These are phyloP conservation scores for Operophtera brumata DNA, from an alignment of 2,888 invertebrate species.

Conservation along the genomic window DNA sequence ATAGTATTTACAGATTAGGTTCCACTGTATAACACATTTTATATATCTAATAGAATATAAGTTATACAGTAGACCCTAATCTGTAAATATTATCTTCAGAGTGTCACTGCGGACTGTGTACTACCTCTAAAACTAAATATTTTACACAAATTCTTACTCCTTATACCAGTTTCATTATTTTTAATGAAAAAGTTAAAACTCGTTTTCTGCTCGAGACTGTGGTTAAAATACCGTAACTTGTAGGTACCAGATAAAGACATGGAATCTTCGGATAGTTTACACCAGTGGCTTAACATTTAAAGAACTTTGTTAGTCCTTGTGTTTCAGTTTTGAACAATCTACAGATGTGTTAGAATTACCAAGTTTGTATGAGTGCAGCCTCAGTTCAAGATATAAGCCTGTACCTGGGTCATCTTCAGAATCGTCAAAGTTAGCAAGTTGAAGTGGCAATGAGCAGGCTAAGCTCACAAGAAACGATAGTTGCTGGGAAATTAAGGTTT, in stretches of 20 bases:
- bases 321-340: constrained; percentile 42
- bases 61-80: too few species aligned
- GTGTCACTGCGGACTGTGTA: too few species aligned
- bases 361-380: not conserved
- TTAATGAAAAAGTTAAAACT: constrained; percentile 13
- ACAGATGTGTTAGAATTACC: constrained; percentile 13
- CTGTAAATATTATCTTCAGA: too few species aligned
- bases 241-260: constrained; percentile 15
- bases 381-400: not conserved
- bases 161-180: constrained; percentile 9
- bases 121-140: too few species aligned
- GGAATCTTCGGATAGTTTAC: constrained; percentile 49
- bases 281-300: constrained; percentile 63
- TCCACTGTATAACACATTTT: too few species aligned
- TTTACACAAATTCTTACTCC: not conserved
- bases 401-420: not conserved
- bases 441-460: not conserved
- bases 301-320: constrained; percentile 59
- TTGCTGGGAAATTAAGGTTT: too few species aligned
- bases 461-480: too few species aligned
- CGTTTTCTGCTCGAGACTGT: constrained; percentile 10
- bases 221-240: constrained; percentile 20
- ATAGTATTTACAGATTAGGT: too few species aligned
- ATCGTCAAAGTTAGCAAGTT: not conserved
- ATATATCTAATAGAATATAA: too few species aligned